These are phyloP conservation scores for Laspeyria flexula DNA, from an alignment of 2,888 invertebrate genomes.

Conservation along the genomic window DNA sequence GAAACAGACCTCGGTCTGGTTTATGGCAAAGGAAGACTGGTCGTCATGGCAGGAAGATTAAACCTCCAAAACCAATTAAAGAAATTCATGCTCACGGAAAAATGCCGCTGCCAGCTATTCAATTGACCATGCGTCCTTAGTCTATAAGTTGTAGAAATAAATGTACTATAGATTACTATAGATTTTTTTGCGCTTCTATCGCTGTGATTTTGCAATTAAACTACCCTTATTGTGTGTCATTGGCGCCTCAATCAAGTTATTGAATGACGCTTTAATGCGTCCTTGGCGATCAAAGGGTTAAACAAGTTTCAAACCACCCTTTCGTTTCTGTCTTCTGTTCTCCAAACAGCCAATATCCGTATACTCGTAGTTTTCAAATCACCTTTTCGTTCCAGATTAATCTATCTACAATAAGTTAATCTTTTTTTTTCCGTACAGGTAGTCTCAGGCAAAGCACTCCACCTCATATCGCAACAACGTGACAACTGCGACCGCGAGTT, in stretches of 20 bases:
- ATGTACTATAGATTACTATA: slow-evolving; percentile 15
- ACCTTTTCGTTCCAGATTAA: too few relatives aligned
- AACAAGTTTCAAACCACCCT: too few relatives aligned
- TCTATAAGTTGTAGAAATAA: slow-evolving; percentile 29
- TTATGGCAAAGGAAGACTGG: slow-evolving; percentile 96
- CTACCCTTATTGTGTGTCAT: too few relatives aligned
- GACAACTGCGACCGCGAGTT: slow-evolving; percentile 95
- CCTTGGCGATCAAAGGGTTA: too few relatives aligned
- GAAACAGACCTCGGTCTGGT: slow-evolving; percentile 95
- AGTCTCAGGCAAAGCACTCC: slow-evolving; percentile 96
- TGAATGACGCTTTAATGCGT: too few relatives aligned
- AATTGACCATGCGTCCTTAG: slow-evolving; percentile 61
- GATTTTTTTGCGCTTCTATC: too few relatives aligned
- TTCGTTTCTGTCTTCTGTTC: too few relatives aligned
- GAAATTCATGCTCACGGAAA: slow-evolving; percentile 49
- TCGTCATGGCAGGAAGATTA: slow-evolving; percentile 94
- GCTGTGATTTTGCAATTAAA: too few relatives aligned
- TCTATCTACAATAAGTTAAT: too few relatives aligned
- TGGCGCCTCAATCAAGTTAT: too few relatives aligned
- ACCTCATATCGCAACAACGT: slow-evolving; percentile 96
- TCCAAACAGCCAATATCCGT: too few relatives aligned
- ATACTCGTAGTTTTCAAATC: too few relatives aligned
- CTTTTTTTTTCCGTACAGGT: slow-evolving; percentile 84
- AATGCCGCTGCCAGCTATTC: slow-evolving; percentile 44
- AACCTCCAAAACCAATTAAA: slow-evolving; percentile 77